Conservation (phyloP, 1,140 invertebrate genomes). For the Adelges cooleyi region DNA sequence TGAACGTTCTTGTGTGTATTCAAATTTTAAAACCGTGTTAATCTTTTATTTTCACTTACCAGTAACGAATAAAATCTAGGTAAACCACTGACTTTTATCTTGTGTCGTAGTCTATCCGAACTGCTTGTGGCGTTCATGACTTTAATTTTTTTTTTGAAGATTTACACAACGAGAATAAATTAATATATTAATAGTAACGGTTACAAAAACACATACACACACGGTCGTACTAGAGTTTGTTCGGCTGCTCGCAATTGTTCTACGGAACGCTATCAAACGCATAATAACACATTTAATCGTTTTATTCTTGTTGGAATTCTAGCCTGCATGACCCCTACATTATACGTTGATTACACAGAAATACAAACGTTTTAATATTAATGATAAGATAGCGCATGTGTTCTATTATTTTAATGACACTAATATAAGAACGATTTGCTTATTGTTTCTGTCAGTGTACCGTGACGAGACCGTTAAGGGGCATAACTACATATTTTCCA, state of each 20-base stretch:
- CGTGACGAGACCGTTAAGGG: no score
- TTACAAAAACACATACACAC: no score
- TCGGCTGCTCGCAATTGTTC: neutral
- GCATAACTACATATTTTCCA: no score
- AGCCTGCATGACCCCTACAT: neutral
- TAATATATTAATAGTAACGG: no score
- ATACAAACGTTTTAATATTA: neutral
- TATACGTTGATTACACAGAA: neutral
- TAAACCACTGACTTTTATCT: constrained; percentile 36
- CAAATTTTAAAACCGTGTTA: no score
- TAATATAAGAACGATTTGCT: no score
- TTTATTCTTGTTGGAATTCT: constrained; percentile 12
- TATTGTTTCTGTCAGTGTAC: no score
- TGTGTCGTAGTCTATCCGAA: constrained; percentile 23
- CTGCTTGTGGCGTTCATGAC: neutral
- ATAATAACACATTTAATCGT: constrained; percentile 4
- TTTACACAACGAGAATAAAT: no score
- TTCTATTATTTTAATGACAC: no score
- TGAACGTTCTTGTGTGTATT: no score
- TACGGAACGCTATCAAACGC: neutral
- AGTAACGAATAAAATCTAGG: constrained; percentile 34
- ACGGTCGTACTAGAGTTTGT: no score
- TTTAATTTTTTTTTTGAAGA: no score
- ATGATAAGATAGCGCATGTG: neutral
- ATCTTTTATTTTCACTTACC: constrained; percentile 33